These are phyloP conservation scores for Microtus ochrogaster DNA, from an alignment of 2,113 vertebrate species.

Conservation along the genomic window DNA sequence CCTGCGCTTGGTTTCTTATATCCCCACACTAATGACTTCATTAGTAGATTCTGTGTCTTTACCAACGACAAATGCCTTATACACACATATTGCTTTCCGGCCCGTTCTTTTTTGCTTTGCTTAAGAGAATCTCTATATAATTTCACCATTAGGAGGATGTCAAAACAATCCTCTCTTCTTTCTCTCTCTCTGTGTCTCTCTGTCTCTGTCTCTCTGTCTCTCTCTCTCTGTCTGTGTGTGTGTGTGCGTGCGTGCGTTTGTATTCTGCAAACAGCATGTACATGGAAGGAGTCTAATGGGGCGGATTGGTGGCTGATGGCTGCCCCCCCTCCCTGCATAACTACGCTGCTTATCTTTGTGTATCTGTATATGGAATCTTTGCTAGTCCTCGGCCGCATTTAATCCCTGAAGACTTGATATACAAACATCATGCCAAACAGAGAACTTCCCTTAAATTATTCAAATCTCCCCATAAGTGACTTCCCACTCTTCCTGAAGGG, in stretches of 20 bases:
- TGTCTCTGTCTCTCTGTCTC: background rate
- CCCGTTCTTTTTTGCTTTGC: conserved; percentile 43
- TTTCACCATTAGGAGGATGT: conserved; percentile 56
- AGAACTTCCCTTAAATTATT: conserved; percentile 89
- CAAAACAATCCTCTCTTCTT: conserved; percentile 17
- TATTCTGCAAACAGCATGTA: background rate
- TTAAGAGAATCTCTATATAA: conserved; percentile 62
- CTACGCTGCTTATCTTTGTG: conserved; percentile 2
- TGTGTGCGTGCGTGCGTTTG: conserved; percentile 18
- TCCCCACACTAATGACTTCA: conserved; percentile 67
- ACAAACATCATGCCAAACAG: conserved; percentile 81
- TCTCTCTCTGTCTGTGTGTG: background rate
- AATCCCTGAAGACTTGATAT: conserved; percentile 79
- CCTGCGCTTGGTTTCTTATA: conserved; percentile 68
- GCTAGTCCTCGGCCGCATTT: conserved; percentile 77
- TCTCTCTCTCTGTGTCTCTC: background rate
- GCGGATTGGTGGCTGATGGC: background rate
- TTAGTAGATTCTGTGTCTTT: conserved; percentile 68
- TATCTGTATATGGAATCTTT: conserved; percentile 58
- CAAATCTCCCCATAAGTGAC: conserved; percentile 87
- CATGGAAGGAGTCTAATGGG: conserved; percentile 20
- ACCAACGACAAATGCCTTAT: conserved; percentile 59
- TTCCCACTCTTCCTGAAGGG: conserved; percentile 82
- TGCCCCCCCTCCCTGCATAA: background rate
- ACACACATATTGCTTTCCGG: conserved; percentile 4